Evolutionary conservation across 2,113 vertebrate genomes (phyloP), one percentile per base, ranked within the genome.

Genomic region (Himantopus leucocephalus): DNA sequence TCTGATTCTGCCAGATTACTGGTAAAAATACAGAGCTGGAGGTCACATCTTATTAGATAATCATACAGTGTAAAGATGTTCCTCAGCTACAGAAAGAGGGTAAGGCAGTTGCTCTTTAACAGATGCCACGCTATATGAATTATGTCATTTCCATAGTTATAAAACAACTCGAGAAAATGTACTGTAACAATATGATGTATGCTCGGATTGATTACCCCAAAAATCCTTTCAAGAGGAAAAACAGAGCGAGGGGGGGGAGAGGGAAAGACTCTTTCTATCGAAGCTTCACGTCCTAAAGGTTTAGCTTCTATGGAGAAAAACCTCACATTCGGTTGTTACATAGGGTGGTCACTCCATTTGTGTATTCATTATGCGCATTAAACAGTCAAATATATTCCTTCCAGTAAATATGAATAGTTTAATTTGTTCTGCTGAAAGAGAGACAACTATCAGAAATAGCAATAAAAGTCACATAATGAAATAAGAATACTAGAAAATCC

Each of bases 401-500:
- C 92, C 91, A 97, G 90, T 97, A 97, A 96, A 96, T 96, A 96
- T 83, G 73, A 92, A 79, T 86, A 92, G 91, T 94, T 97, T 97
- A 98, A 97, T 98, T 97, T 96, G 85, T 97, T 93, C 87, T 97
- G n/a, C 84, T 96, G 94, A 98, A 93, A 95, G 94, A 94, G 91
- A 95, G 96, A 96, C 94, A 97, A 92, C 78, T 83, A 97, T 97
- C 88, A 98, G 95, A 97, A 98, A 98, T 98, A 98, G 98, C 98
- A 99, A 97, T 98, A 97, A 98, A 98, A 98, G 96, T 98, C 96
- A 97, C 64, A 96, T 98, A 97, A 98, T 96, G 96, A 98, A 99
- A 98, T 98, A 98, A 98, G 98, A 98, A 98, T 98, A 98, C 98
- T 98, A 98, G 98, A 98, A 99, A 99, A 98, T 95, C 88, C 39